Conservation (phyloP, 2,113 vertebrate species). For the Zapornia atra region DNA sequence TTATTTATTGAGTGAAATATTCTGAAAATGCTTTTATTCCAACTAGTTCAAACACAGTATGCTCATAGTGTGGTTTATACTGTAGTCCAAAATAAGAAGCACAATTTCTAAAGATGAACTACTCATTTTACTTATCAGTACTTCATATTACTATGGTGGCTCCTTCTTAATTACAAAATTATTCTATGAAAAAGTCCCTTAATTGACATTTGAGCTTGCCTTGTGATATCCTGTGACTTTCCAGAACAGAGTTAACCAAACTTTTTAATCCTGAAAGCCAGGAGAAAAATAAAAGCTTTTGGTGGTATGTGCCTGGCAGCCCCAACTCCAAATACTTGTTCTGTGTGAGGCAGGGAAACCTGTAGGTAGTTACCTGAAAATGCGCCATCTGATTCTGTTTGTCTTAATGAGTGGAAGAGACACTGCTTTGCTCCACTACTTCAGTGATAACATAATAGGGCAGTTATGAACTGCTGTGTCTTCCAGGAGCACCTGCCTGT, state of each 20-base stretch:
- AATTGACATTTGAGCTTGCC: not conserved
- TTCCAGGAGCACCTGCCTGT: not conserved
- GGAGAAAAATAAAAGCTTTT: not conserved
- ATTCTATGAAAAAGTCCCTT: not conserved
- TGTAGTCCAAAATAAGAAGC: not conserved
- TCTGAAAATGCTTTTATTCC: not conserved
- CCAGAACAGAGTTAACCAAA: not conserved
- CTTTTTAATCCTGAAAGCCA: not conserved
- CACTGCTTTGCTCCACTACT: not conserved
- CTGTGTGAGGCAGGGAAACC: not conserved
- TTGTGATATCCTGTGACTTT: not conserved
- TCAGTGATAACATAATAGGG: no score
- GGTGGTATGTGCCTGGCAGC: not conserved
- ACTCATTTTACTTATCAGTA: not conserved
- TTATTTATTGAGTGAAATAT: not conserved
- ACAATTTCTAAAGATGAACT: not conserved
- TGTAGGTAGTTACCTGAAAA: not conserved
- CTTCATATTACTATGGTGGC: not conserved
- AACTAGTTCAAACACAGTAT: not conserved
- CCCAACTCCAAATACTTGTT: not conserved
- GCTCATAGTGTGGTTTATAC: not conserved
- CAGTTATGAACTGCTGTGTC: not conserved
- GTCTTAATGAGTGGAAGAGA: not conserved
- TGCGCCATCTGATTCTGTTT: fast-evolving
- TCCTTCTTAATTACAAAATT: not conserved